Base-by-base conservation (phyloP, 2,113 vertebrate genomes). In the Petrocephalus microphthalmus region DNA sequence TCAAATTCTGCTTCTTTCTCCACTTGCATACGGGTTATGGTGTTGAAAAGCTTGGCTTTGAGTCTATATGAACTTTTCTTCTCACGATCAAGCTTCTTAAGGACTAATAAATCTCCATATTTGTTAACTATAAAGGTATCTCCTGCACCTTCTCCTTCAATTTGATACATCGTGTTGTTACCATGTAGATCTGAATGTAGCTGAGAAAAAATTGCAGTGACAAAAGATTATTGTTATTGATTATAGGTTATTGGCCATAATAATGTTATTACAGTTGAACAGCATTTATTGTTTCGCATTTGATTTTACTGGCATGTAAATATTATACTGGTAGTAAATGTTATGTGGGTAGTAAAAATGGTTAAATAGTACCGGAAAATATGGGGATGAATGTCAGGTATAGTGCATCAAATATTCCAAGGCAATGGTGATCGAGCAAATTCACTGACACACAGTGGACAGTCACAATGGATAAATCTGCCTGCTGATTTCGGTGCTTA, bases 11-110 rank as follows among this genome's bases (percentile, higher is more conserved):
- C 96, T 0, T 96, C 90, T 0, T 92, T 82, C 17, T 99, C 98
- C 56, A 99, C 89, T n/a, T 93, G 22, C 17, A 2, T 5, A 7
- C 88, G 90, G 86, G 92, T 94, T n/a, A 89, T 89, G 11, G 86
- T 92, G 90, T 99, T 94, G 0, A 94, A 94, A 84, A 98, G 93
- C 33, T 90, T 93, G 67, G 97, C 98, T 0, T 47, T 94, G 42
- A 99, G 93, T 1, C 92, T 89, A 90, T 99, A 99, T 1, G 88
- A 67, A 0, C 92, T 92, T 91, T 96, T 95, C 90, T 95, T 93
- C 90, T 99, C 98, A 25, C 98, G 94, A 93, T 99, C 98, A 88
- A 99, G 92, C 87, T 92, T 92, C 90, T 93, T 95, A 1, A 92
- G 94, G 56, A 96, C 96, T 0, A 92, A 96, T 4, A 99, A 93